Conservation (phyloP, 2,113 vertebrate species). For the mouse (Mus musculus) region GRCm39 chr12:43298501-43299000, state of each 20-base stretch:
- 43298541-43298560: neutral
- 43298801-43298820: neutral
- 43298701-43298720: neutral
- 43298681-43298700: neutral
- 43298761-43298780: accelerated
- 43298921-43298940: neutral
- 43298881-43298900: neutral
- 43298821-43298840: neutral
- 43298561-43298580: neutral
- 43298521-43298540: neutral
- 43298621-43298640: neutral
- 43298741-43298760: neutral
- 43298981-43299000: neutral
- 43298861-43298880: neutral
- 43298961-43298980: neutral
- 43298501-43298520: neutral
- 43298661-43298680: neutral
- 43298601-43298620: neutral
- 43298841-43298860: neutral
- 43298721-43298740: neutral
- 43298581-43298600: neutral
- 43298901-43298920: neutral
- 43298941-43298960: neutral
- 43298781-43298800: neutral
- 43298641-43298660: neutral